Conservation (phyloP, 2,888 invertebrate species). For the Cartodere bifasciata region DNA sequence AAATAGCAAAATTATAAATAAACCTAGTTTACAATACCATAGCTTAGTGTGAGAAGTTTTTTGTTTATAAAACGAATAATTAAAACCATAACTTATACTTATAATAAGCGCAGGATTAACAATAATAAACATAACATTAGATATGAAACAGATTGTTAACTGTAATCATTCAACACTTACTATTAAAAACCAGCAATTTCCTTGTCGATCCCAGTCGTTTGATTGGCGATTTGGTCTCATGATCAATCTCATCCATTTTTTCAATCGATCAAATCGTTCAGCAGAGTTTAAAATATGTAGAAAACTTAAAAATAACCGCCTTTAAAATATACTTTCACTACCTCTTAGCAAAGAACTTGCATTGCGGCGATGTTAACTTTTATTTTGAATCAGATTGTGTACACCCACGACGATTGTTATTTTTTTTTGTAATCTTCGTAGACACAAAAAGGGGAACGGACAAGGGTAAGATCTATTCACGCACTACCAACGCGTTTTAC, state of each 20-base stretch:
- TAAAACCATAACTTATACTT: too few relatives aligned
- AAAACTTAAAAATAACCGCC: neutral
- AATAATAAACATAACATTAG: too few relatives aligned
- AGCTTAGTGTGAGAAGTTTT: too few relatives aligned
- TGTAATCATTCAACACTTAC: conserved; percentile 42
- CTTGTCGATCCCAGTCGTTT: conserved; percentile 69
- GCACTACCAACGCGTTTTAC: neutral
- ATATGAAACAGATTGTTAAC: neutral
- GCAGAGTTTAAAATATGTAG: neutral
- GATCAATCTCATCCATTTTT: conserved; percentile 59
- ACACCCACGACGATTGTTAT: too few relatives aligned
- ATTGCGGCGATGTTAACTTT: neutral
- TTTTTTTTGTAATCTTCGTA: too few relatives aligned
- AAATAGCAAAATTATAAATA: too few relatives aligned
- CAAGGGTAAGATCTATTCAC: too few relatives aligned
- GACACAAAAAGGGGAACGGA: too few relatives aligned
- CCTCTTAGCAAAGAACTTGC: neutral
- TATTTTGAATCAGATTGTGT: neutral
- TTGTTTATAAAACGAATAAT: too few relatives aligned
- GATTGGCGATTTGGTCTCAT: conserved; percentile 67
- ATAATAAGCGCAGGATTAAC: too few relatives aligned
- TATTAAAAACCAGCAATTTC: conserved; percentile 65
- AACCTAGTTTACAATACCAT: too few relatives aligned
- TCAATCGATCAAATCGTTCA: conserved; percentile 1
- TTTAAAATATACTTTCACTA: neutral